Evolutionary conservation across 1,140 invertebrate genomes (phyloP).

Genomic region (Ceratosolen solmsi): DNA sequence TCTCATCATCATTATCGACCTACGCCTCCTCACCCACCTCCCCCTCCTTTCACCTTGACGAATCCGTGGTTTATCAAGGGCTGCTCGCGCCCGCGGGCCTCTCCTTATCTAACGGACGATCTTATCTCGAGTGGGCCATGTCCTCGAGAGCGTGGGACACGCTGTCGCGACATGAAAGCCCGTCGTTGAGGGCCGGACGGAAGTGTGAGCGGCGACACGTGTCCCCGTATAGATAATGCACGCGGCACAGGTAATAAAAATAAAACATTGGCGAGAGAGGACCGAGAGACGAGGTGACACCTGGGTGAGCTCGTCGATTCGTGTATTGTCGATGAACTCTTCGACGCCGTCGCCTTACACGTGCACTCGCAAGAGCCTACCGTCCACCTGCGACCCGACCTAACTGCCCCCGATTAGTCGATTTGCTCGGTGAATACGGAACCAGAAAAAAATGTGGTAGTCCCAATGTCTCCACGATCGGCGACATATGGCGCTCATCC

Average conservation of each 20-base stretch:
- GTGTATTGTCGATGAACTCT: too few species aligned
- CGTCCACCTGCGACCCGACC: background rate
- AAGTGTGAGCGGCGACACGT: background rate
- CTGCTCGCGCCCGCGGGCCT: background rate
- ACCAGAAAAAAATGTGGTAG: too few species aligned
- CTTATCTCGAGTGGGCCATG: background rate
- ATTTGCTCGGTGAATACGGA: background rate
- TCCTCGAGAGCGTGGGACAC: constrained; percentile 11
- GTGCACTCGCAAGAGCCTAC: too few species aligned
- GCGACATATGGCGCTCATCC: constrained; percentile 62
- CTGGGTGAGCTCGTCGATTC: background rate
- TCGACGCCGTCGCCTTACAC: background rate
- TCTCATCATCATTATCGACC: too few species aligned
- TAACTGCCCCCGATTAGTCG: background rate
- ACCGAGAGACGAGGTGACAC: background rate
- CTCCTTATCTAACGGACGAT: constrained; percentile 15
- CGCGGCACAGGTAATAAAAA: background rate
- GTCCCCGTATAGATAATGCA: background rate
- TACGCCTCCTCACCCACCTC: too few species aligned
- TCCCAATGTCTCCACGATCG: too few species aligned
- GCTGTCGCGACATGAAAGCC: background rate
- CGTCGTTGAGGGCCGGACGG: background rate
- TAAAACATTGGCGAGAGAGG: background rate
- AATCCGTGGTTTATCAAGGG: too few species aligned
- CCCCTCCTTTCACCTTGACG: too few species aligned